Evolutionary conservation across 1,140 invertebrate genomes (phyloP).

Genomic region (Vanessa tameamea): DNA sequence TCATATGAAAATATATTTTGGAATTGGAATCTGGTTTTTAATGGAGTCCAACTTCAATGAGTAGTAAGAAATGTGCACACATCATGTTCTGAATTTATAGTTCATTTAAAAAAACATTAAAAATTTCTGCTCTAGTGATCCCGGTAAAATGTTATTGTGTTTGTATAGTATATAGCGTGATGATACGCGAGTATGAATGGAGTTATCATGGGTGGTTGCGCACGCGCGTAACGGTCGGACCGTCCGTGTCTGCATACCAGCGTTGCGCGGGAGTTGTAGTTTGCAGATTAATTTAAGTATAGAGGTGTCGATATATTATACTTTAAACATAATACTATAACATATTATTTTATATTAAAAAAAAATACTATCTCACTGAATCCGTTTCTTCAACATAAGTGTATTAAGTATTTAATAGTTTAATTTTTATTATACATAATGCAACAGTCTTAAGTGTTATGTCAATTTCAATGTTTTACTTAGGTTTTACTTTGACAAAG

Average conservation of each 20-base stretch:
- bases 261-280: constrained; percentile 42
- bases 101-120: constrained; percentile 4
- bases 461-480: no score
- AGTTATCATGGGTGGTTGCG: constrained; percentile 47
- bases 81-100: not conserved
- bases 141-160: constrained; percentile 45
- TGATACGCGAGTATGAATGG: constrained; percentile 47
- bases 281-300: constrained; percentile 33
- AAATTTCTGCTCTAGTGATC: constrained; percentile 46
- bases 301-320: constrained; percentile 23
- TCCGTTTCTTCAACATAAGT: no score
- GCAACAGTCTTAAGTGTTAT: no score
- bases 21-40: no score
- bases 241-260: constrained; percentile 41
- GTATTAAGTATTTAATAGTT: no score
- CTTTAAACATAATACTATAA: not conserved
- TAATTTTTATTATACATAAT: no score
- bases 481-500: no score
- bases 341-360: not conserved
- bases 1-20: no score
- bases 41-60: no score
- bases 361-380: not conserved
- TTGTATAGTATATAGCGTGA: constrained; percentile 28
- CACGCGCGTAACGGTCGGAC: constrained; percentile 47
- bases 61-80: no score